Percentiles rank a stretch among this genome's conserved stretches.
Evolutionary conservation across 2,797 vertebrate species (phyloP).

Genomic region (Peromyscus nudipes): DNA sequence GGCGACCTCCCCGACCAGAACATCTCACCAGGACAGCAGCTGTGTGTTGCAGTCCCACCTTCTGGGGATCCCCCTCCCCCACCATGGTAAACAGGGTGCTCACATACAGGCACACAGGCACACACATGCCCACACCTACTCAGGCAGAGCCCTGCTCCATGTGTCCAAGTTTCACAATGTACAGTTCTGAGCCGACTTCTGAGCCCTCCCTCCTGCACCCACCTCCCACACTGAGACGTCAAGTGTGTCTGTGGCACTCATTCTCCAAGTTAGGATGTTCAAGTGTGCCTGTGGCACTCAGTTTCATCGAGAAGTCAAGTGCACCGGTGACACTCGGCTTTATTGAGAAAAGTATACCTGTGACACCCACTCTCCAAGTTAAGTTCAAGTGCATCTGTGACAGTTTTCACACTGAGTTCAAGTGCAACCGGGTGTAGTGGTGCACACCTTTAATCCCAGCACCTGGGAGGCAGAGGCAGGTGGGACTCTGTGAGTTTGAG

Average conservation of each 20-base stretch:
- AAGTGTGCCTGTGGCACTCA: not conserved
- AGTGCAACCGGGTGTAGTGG: not conserved
- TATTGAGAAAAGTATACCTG: too few relatives aligned
- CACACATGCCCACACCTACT: not conserved
- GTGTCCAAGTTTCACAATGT: not conserved
- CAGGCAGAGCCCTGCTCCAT: not conserved
- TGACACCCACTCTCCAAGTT: not conserved
- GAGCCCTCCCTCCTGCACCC: not conserved
- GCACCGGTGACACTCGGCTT: not conserved
- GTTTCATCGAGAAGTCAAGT: not conserved
- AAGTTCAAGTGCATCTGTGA: not conserved
- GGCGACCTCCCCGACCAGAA: not conserved
- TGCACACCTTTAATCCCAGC: not conserved
- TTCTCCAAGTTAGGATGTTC: not conserved
- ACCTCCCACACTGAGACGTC: not conserved
- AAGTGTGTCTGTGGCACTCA: not conserved
- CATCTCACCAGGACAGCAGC: not conserved
- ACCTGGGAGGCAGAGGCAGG: not conserved
- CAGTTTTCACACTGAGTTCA: not conserved
- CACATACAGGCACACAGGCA: not conserved
- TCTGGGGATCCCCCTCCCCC: not conserved
- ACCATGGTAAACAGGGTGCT: not conserved
- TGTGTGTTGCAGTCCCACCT: not conserved
- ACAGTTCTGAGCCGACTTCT: not conserved
- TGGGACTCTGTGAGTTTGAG: not conserved